Evolutionary conservation across 1,140 invertebrate species (phyloP), one percentile per base, ranked within the genome.

Genomic region (Ephestia elutella): DNA sequence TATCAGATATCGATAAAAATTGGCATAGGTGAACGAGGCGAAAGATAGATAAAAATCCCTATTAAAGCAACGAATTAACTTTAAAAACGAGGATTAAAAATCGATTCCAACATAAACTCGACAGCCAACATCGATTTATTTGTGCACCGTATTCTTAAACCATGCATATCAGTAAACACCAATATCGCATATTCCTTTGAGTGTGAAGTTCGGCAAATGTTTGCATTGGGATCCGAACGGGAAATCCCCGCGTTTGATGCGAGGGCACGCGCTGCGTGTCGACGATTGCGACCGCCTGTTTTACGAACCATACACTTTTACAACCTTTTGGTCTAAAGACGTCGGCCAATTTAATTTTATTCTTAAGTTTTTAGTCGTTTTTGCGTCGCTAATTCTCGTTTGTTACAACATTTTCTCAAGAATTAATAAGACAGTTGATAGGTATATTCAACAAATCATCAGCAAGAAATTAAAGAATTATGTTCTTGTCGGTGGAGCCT

Each of bases 141-240:
- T 11, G 30, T 54, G 19, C 19, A 25, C 35, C 25, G n/a, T 56
- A 18, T 56, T 18, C 7, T 48, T 32, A 20, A 50, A 20, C 9
- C 50, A 3, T n/a, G 19, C 20, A n/a, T 25, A 25, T 25, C 50
- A 20, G 50, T 25, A 53, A 53, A 53, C 50, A 53, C 19, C 50
- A 53, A 53, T 53, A 53, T 53, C 19, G 50, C 50, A 53, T 53
- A 53, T 53, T 53, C 49, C 50, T 56, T 48, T 48, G 54, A 56
- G 54, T 35, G 56, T 51, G 56, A 58, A 53, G 5, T 53, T 58
- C 44, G 58, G 51, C 51, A 54, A 54, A 59, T 32, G 57, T 48
- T 54, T 49, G 58, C 51, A 9, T 19, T 38, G 9, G 50, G 50
- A 53, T 53, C n/a, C 2, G 19, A 53, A 25, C 50, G 21, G 13